phyloP scores from a whole-genome alignment of 2,888 invertebrate species.

The Cosmia trapezina region DNA sequence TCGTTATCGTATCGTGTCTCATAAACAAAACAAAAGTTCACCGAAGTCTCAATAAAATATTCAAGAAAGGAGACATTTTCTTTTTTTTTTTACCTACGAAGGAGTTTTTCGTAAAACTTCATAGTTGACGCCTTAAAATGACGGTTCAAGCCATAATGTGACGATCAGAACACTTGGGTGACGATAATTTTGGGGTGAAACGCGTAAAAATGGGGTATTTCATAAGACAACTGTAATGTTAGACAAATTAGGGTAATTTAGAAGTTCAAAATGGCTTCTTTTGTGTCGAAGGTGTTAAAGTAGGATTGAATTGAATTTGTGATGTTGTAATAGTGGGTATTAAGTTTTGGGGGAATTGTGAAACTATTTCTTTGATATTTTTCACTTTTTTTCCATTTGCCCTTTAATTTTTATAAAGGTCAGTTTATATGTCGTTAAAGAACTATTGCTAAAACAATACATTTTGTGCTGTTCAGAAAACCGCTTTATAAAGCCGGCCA shows the following conservation, averaged over 20 bases:
- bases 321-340: conserved; percentile 43
- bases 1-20: conserved; percentile 55
- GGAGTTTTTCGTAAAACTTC: conserved; percentile 47
- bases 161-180: conserved; percentile 64
- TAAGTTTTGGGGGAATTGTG: neutral
- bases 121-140: conserved; percentile 61
- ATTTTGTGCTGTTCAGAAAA: neutral
- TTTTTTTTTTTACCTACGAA: conserved; percentile 32
- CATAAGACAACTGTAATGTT: conserved; percentile 67
- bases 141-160: conserved; percentile 52
- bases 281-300: conserved; percentile 53
- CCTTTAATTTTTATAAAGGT: neutral
- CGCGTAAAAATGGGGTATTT: conserved; percentile 63
- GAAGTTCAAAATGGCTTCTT: conserved; percentile 52
- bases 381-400: neutral
- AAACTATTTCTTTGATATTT: neutral
- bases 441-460: neutral
- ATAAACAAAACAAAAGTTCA: conserved; percentile 34
- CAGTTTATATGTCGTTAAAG: too few relatives aligned
- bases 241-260: conserved; percentile 61
- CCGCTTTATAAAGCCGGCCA: too few relatives aligned
- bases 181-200: conserved; percentile 66
- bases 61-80: conserved; percentile 57
- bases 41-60: conserved; percentile 59
- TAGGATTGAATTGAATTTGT: conserved; percentile 41